Base-by-base conservation (phyloP, 2,113 vertebrate species). In the Barbus barbus region DNA sequence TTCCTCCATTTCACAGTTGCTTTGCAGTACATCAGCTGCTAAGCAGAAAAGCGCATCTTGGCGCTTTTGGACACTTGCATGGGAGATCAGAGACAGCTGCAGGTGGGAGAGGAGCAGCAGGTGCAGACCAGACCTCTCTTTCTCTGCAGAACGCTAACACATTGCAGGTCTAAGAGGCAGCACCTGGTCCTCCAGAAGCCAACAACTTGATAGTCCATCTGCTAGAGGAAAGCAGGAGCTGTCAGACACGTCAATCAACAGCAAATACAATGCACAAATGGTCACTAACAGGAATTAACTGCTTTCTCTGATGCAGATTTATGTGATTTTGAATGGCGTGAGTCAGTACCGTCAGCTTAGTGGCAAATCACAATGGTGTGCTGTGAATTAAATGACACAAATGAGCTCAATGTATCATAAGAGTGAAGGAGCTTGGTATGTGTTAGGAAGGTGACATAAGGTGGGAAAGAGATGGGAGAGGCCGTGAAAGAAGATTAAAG, bases 81-180 rank as follows among this genome's bases (percentile, higher is more conserved):
- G 14, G 2, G 9, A 77, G 61, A 58, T 56, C 78, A 84, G 72
- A 22, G 56, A 38, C 38, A 67, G 78, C 80, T 44, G 71, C 26
- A 28, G 38, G 79, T 44, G 33, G 58, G 51, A 51, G 77, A 69
- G 26, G 31, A 51, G 78, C 58, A 81, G 83, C 86, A 87, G 83
- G 72, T 84, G 78, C 82, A 46, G n/a, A 61, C 69, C 82, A 75
- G 46, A 51, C 26, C n/a, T 7, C 61, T 41, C 33, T 77, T 51
- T 76, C 61, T 71, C 44, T 61, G 61, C 69, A 22, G 13, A 87
- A 82, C 48, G 28, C 78, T 77, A 80, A 82, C 82, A 65, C 18
- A 28, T 61, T 72, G 28, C 31, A 71, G 72, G 51, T 69, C 16
- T 48, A 73, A 51, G 53, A 85, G 72, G 31, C 16, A 48, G 33